These are phyloP conservation scores for Catocala fraxini DNA, from an alignment of 2,888 invertebrate genomes.

Conservation along the genomic window DNA sequence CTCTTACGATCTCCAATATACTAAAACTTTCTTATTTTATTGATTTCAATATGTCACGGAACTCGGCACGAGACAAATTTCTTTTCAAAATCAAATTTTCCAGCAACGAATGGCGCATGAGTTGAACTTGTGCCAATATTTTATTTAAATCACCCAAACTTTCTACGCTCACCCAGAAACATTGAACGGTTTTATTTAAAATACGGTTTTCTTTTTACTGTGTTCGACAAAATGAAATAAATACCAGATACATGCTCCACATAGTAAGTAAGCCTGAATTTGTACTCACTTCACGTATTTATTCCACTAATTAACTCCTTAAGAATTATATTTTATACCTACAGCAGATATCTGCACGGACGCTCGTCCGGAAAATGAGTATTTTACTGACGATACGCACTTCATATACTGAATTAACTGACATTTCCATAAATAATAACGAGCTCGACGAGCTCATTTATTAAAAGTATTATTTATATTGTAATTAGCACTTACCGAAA, in stretches of 20 bases:
- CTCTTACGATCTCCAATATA: conserved; percentile 29
- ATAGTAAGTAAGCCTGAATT: not conserved
- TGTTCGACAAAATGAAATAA: conserved; percentile 17
- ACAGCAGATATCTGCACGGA: too few species aligned
- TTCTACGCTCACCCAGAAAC: conserved; percentile 60
- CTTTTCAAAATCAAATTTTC: conserved; percentile 74
- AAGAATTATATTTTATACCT: too few species aligned
- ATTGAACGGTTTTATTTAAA: conserved; percentile 61
- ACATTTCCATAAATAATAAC: too few species aligned
- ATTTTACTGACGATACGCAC: too few species aligned
- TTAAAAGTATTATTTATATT: too few species aligned
- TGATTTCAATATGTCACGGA: conserved; percentile 54
- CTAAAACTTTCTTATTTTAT: conserved; percentile 50
- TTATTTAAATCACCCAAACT: conserved; percentile 73
- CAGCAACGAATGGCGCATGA: conserved; percentile 64
- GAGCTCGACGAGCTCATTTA: too few species aligned
- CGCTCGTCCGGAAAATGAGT: too few species aligned
- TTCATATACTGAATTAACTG: too few species aligned
- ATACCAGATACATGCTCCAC: not conserved
- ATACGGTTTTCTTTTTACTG: conserved; percentile 34
- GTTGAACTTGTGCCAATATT: conserved; percentile 76
- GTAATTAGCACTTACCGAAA: too few species aligned
- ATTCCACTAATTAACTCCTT: not conserved
- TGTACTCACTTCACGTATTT: conserved; percentile 8
- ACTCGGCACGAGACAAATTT: conserved; percentile 64